phyloP scores from a whole-genome alignment of 2,113 vertebrate species.

The Hemiscyllium ocellatum region DNA sequence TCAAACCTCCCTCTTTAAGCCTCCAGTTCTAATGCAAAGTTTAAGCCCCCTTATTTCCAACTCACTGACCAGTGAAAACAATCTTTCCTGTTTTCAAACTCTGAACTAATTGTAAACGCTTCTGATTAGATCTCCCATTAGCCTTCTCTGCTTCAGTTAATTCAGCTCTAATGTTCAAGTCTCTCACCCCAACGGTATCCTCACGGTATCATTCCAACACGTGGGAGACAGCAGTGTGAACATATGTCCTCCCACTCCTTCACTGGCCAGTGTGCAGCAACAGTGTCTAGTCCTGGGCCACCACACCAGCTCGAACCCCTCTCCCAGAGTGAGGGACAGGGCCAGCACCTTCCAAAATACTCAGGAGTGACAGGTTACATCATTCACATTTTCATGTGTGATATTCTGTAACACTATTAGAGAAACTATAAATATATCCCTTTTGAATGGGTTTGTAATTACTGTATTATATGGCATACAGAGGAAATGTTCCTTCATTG shows the following conservation, averaged over 20 bases:
- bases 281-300: background rate
- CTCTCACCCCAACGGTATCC: background rate
- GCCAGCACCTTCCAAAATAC: background rate
- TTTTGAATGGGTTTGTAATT: background rate
- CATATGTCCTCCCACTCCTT: background rate
- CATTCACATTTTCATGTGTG: background rate
- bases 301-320: background rate
- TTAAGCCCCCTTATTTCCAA: background rate
- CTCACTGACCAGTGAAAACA: constrained; percentile 23
- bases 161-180: background rate
- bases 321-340: background rate
- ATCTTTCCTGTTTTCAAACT: background rate
- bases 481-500: background rate
- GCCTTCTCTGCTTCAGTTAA: background rate
- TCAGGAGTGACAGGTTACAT: background rate
- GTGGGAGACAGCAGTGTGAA: background rate
- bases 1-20: background rate
- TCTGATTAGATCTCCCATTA: constrained; percentile 21
- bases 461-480: background rate
- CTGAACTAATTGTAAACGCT: background rate
- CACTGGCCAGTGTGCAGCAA: background rate
- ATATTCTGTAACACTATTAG: background rate
- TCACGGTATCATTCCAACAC: background rate
- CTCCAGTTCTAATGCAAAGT: background rate
- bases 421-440: background rate